Evolutionary conservation across 2,888 invertebrate species (phyloP).

Genomic region (Lycocerus yunnanus): DNA sequence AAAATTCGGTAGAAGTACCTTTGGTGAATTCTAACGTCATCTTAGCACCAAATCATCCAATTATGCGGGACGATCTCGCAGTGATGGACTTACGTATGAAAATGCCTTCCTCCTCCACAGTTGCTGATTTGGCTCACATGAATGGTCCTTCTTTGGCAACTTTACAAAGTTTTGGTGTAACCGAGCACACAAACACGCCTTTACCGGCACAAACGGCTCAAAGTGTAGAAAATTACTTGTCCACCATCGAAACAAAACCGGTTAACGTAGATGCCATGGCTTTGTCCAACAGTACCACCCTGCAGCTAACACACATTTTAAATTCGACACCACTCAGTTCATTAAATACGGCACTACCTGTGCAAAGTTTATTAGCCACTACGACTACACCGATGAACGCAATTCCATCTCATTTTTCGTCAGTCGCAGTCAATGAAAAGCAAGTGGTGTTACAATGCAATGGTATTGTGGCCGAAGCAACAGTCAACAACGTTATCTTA

Average conservation of each 20-base stretch:
- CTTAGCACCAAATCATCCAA: constrained; percentile 5
- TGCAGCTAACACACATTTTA: constrained; percentile 17
- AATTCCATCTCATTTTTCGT: constrained; percentile 11
- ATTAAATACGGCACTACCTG: constrained; percentile 28
- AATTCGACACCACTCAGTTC: constrained; percentile 7
- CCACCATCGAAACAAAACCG: constrained; percentile 56
- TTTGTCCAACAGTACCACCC: constrained; percentile 2
- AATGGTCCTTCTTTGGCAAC: constrained; percentile 63
- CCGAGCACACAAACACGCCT: constrained; percentile 55
- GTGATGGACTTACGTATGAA: constrained; percentile 76
- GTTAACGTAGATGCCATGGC: constrained; percentile 13
- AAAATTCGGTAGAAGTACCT: constrained; percentile 11
- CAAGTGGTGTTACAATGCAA: constrained; percentile 28
- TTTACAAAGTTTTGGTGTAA: constrained; percentile 57
- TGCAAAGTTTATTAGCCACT: constrained; percentile 30
- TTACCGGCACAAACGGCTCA: constrained; percentile 63
- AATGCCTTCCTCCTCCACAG: constrained; percentile 60
- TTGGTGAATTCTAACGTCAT: constrained; percentile 2
- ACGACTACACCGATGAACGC: constrained; percentile 28
- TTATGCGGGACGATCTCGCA: constrained; percentile 55
- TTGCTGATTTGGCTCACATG: constrained; percentile 56
- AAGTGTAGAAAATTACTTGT: constrained; percentile 64
- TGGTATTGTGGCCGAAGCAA: constrained; percentile 20
- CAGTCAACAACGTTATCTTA: constrained; percentile 29
- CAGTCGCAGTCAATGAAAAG: constrained; percentile 24